phyloP scores from a whole-genome alignment of 2,888 invertebrate species.

The Drosophila eohydei region DNA sequence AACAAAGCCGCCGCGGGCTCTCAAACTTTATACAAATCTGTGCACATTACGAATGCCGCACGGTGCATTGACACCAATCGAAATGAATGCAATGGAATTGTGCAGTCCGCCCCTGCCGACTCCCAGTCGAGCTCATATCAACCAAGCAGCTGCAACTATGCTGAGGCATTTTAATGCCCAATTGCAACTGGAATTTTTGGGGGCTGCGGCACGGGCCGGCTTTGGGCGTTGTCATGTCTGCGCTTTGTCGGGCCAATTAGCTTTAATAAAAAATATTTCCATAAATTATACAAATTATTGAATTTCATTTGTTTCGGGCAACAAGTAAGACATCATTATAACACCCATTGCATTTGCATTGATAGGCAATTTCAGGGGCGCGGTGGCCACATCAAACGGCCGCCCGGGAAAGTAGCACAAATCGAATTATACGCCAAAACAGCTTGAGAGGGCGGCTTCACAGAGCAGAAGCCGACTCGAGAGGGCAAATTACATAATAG shows the following conservation, averaged over 20 bases:
- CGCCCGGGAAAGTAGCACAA: conserved; percentile 72
- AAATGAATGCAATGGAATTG: conserved; percentile 68
- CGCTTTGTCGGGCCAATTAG: conserved; percentile 67
- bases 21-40: conserved; percentile 56
- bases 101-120: conserved; percentile 21
- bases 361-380: conserved; percentile 45
- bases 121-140: conserved; percentile 14
- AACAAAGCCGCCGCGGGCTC: conserved; percentile 66
- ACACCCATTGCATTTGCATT: conserved; percentile 65
- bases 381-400: conserved; percentile 55
- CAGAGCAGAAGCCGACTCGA: conserved; percentile 36
- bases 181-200: conserved; percentile 7
- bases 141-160: conserved; percentile 48
- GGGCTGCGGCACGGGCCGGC: conserved; percentile 49
- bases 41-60: conserved; percentile 57
- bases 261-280: conserved; percentile 71
- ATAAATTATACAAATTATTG: conserved; percentile 62
- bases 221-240: conserved; percentile 19
- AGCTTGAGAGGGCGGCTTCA: conserved; percentile 22
- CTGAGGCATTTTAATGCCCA: conserved; percentile 69
- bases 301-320: conserved; percentile 14
- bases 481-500: conserved; percentile 80
- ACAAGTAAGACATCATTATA: conserved; percentile 37
- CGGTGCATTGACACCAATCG: conserved; percentile 68
- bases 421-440: conserved; percentile 60